Base-by-base conservation (phyloP, 1,140 invertebrate species). In the Stegodyphus mimosarum region DNA sequence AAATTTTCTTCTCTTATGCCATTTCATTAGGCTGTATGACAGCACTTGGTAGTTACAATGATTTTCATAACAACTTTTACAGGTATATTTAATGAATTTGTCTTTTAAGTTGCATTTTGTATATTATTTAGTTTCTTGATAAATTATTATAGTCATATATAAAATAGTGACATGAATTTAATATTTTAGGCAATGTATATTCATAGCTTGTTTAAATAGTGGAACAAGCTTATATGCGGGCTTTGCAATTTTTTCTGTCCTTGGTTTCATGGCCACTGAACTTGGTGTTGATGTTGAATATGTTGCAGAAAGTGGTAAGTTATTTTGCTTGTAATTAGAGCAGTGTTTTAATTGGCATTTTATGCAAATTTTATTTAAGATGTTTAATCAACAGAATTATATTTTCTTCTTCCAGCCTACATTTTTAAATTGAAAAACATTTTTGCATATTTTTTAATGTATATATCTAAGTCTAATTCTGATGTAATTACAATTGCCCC, bases 21-120 rank as follows among this genome's bases (percentile, higher is more conserved):
- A 89, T 91, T 60, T 92, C 33, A 93, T 93, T 89, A 17, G 91
- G 90, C n/a, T 90, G 88, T 63, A 87, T 90, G 87, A 89, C 89
- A 63, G 89, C 89, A 63, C 75, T 90, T 15, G 89, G 88, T 48
- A 89, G 88, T 75, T 90, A 90, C 64, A 90, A 90, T 87, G 69
- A 87, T 18, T 89, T 88, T 71, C 87, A 89, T 51, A 89, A 89
- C 53, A 88, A 89, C 49, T 88, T 89, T 72, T 88, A 89, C 70
- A 83, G 85, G 88, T 87, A 86, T 79, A 17, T 7, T 74, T 74
- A 2, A 3, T 60, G 0, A 67, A 7, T 67, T 67, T 67, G 64
- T 67, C 15, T 70, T 15, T 15, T 48, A 71, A 71, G 13, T 10
- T 71, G 33, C 3, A 33, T 33, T 33, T 33, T 33, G 33, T 33